Percentiles rank a stretch among this genome's conserved stretches.
Evolutionary conservation across 2,113 vertebrate species (phyloP).

Genomic region (Sturnira hondurensis): DNA sequence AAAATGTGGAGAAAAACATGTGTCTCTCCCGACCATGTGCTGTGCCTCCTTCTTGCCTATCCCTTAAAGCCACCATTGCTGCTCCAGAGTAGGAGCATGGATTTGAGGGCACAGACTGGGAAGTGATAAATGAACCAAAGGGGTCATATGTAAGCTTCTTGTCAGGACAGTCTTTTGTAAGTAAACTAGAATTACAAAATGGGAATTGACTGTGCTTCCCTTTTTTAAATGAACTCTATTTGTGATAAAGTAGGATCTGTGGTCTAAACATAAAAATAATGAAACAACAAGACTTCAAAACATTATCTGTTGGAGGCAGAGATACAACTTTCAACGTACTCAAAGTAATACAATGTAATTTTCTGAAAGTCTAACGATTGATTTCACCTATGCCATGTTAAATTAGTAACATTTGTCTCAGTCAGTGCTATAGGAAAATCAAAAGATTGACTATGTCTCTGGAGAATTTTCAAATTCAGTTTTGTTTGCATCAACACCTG

Average conservation of each 20-base stretch:
- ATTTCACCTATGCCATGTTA: neutral
- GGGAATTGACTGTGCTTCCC: rapidly evolving
- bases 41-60: neutral
- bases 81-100: neutral
- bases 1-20: neutral
- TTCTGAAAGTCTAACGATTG: neutral
- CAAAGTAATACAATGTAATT: neutral
- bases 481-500: neutral
- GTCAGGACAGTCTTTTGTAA: neutral
- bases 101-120: neutral
- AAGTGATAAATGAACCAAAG: neutral
- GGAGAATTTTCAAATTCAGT: neutral
- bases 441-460: neutral
- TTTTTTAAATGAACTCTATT: neutral
- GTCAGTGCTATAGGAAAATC: neutral
- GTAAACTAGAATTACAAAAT: neutral
- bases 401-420: slow-evolving; percentile 2
- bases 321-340: neutral
- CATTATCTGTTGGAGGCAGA: neutral
- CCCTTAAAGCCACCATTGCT: neutral
- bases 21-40: neutral
- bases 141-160: neutral
- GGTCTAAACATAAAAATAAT: neutral
- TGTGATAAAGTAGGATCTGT: neutral
- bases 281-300: neutral